These are phyloP conservation scores for Cnemophilus loriae DNA, from an alignment of 2,113 vertebrate genomes.

Conservation along the genomic window DNA sequence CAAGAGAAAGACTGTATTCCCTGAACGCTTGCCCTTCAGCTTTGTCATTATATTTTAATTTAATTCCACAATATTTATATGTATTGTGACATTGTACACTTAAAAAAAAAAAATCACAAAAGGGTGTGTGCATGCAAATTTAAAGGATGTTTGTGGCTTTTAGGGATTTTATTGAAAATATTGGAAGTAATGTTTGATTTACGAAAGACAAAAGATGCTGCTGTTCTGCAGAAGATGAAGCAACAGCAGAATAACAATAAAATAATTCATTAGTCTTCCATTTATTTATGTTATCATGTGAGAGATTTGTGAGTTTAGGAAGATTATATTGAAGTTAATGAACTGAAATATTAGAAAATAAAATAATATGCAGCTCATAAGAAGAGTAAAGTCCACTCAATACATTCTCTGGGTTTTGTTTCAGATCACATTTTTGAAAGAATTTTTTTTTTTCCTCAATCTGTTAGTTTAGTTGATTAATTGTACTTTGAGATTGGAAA, in stretches of 20 bases:
- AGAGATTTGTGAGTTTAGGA: background rate
- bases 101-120: background rate
- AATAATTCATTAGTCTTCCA: background rate
- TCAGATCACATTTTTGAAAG: background rate
- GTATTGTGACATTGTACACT: background rate
- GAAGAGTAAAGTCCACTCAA: background rate
- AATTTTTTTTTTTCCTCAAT: background rate
- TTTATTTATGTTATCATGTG: background rate
- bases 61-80: background rate
- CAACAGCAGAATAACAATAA: background rate
- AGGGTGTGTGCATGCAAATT: background rate
- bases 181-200: background rate
- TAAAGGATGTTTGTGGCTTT: background rate
- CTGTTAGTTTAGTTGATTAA: background rate
- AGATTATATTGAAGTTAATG: background rate
- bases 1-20: background rate
- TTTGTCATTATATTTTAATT: background rate
- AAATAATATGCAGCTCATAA: background rate
- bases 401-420: background rate
- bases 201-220: background rate
- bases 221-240: background rate
- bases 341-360: background rate
- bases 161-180: background rate
- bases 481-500: background rate
- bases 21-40: background rate